A percentile compares a stretch with the other conserved stretches of the same genome.
phyloP scores from a whole-genome alignment of 1,140 invertebrate species.

The Trichonephila clavipes region DNA sequence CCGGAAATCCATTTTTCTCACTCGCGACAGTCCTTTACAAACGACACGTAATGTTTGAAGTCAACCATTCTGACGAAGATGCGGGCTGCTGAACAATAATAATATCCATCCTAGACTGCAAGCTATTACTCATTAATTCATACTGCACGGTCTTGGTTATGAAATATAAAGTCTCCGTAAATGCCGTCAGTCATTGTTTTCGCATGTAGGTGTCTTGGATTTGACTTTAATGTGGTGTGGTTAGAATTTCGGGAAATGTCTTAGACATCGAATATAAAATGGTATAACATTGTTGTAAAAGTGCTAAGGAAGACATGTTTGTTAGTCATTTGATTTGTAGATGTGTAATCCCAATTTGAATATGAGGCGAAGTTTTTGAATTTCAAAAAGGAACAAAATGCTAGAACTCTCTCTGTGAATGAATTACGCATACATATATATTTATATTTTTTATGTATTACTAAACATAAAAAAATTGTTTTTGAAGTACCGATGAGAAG shows the following conservation, averaged over 20 bases:
- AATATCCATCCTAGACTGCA: background rate
- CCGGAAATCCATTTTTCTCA: constrained; percentile 67
- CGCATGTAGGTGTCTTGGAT: background rate
- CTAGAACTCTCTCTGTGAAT: too few relatives aligned
- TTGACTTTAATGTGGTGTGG: background rate
- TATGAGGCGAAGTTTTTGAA: too few relatives aligned
- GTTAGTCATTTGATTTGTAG: too few relatives aligned
- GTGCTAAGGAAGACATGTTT: too few relatives aligned
- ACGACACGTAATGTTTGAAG: background rate
- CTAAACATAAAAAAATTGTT: too few relatives aligned
- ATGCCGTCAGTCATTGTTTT: background rate
- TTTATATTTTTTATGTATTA: too few relatives aligned
- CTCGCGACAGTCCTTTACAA: background rate
- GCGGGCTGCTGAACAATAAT: background rate
- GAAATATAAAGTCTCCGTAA: background rate
- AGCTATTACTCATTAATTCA: constrained; percentile 5
- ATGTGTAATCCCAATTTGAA: too few relatives aligned
- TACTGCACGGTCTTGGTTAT: background rate
- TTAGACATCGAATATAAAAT: background rate
- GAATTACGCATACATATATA: too few relatives aligned
- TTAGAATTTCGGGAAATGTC: background rate
- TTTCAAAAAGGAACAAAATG: too few relatives aligned
- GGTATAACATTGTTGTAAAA: background rate
- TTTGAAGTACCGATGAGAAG: too few relatives aligned
- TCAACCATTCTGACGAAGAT: background rate